phyloP scores from a whole-genome alignment of 2,113 vertebrate genomes.

The Nothobranchius kuhntae region DNA sequence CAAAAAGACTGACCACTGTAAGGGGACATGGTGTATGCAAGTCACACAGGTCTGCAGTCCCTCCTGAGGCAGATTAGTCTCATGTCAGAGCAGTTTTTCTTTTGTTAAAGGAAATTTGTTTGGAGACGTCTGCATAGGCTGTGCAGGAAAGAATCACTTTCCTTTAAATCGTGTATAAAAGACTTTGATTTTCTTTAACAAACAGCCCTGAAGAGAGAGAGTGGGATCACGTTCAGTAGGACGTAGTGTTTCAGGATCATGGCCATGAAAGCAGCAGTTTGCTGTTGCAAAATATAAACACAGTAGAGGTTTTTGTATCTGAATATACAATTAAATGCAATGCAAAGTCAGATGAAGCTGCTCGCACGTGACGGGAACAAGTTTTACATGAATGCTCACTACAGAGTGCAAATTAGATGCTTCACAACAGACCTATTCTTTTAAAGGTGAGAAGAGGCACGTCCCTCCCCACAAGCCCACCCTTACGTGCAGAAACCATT shows the following conservation, averaged over 20 bases:
- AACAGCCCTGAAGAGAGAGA: slow-evolving; percentile 37
- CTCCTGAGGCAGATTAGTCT: slow-evolving; percentile 90
- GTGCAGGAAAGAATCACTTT: slow-evolving; percentile 77
- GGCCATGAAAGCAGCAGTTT: slow-evolving; percentile 83
- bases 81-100: slow-evolving; percentile 81
- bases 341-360: slow-evolving; percentile 91
- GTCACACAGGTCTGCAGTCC: slow-evolving; percentile 84
- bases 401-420: slow-evolving; percentile 98
- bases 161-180: slow-evolving; percentile 78
- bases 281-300: slow-evolving; percentile 83
- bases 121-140: slow-evolving; percentile 88
- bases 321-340: slow-evolving; percentile 94
- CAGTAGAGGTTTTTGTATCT: slow-evolving; percentile 78
- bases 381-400: slow-evolving; percentile 92
- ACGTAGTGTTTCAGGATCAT: slow-evolving; percentile 89
- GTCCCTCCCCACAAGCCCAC: slow-evolving; percentile 68
- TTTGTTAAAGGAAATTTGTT: slow-evolving; percentile 65
- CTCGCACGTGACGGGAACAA: slow-evolving; percentile 89
- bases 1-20: slow-evolving; percentile 62
- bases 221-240: slow-evolving; percentile 64
- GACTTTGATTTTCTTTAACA: slow-evolving; percentile 76
- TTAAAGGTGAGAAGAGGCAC: slow-evolving; percentile 79
- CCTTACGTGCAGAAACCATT: slow-evolving; percentile 76
- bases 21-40: slow-evolving; percentile 74
- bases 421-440: slow-evolving; percentile 85